These are phyloP conservation scores for Drosophila auraria DNA, from an alignment of 1,140 invertebrate genomes.

Conservation along the genomic window DNA sequence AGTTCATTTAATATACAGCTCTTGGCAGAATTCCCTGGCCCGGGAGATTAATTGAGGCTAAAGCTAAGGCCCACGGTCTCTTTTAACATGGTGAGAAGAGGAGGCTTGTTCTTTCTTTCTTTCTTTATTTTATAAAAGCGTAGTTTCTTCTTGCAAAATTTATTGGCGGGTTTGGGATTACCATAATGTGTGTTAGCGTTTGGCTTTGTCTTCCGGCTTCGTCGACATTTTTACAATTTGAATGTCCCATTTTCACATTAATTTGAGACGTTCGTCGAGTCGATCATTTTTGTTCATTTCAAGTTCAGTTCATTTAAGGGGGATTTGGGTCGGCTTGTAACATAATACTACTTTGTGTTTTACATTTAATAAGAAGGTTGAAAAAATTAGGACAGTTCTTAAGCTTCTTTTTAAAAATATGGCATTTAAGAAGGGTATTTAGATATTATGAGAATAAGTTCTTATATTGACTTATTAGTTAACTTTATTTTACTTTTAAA, in stretches of 20 bases:
- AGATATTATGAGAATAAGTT: neutral
- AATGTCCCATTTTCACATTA: constrained; percentile 25
- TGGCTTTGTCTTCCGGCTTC: constrained; percentile 29
- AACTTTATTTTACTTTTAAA: neutral
- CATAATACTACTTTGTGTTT: neutral
- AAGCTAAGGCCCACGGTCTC: constrained; percentile 29
- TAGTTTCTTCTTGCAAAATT: constrained; percentile 37
- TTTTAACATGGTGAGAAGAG: constrained; percentile 6
- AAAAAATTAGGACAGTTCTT: neutral
- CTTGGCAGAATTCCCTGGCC: constrained; percentile 12
- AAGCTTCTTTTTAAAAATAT: neutral
- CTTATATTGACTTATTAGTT: neutral
- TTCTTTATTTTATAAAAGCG: constrained; percentile 24
- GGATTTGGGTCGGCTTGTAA: constrained; percentile 5
- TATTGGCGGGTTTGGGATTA: constrained; percentile 37
- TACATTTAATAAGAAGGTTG: neutral
- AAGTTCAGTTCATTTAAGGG: constrained; percentile 20
- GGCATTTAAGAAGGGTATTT: neutral
- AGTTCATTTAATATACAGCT: constrained; percentile 25
- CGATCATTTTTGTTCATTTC: constrained; percentile 22
- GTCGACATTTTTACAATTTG: constrained; percentile 43
- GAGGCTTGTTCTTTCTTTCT: constrained; percentile 21
- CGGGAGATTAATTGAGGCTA: constrained; percentile 35
- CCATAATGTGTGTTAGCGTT: constrained; percentile 26
- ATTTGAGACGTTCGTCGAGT: constrained; percentile 17